Percentiles rank a stretch among this genome's conserved stretches.
Evolutionary conservation across 2,888 invertebrate species (phyloP).

Genomic region (Eremobia ochroleuca): DNA sequence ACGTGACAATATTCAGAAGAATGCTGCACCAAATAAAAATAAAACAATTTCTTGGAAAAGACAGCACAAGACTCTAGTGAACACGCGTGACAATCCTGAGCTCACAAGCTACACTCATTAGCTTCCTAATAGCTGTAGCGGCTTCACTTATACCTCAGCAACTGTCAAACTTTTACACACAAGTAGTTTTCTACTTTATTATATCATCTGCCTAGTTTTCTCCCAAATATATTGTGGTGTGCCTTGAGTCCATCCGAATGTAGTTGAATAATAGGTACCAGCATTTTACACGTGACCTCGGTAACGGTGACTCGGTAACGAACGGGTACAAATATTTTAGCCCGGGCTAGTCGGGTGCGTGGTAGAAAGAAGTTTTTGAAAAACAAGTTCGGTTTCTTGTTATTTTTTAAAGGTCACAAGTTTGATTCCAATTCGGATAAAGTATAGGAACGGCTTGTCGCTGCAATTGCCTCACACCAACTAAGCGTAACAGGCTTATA

Average conservation of each 20-base stretch:
- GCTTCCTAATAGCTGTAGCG: constrained; percentile 61
- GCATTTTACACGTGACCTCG: background rate
- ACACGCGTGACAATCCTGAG: constrained; percentile 46
- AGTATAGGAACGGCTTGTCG: background rate
- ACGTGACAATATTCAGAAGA: background rate
- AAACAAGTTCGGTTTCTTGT: background rate
- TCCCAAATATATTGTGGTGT: background rate
- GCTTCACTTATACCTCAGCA: constrained; percentile 39
- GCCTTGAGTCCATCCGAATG: background rate
- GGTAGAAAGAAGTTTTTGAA: background rate
- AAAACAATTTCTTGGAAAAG: background rate
- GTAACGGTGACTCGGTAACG: too few species aligned
- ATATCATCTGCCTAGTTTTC: background rate
- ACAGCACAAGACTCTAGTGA: background rate
- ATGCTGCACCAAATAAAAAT: background rate
- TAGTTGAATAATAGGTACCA: background rate
- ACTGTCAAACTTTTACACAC: constrained; percentile 39
- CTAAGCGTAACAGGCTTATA: too few species aligned
- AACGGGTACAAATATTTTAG: background rate
- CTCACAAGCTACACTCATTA: constrained; percentile 62
- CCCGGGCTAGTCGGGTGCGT: background rate
- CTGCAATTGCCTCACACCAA: too few species aligned
- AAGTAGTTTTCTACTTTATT: background rate
- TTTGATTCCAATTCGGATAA: background rate
- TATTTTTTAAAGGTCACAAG: background rate